Base-by-base conservation (phyloP, 2,797 vertebrate genomes). In the Cuniculus paca region DNA sequence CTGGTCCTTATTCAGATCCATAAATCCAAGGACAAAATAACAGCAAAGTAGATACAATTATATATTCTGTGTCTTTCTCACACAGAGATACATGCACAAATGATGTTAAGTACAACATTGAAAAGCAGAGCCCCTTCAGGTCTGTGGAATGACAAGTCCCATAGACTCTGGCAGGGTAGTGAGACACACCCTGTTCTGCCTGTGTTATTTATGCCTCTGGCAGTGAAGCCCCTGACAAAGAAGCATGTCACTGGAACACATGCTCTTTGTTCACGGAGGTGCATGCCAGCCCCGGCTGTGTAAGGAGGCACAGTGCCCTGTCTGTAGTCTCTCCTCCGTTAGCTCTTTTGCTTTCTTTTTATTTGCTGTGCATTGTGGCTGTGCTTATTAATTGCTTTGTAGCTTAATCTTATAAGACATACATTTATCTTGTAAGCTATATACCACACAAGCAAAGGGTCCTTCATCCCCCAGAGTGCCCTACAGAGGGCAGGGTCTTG, bases 181-280 rank as follows among this genome's bases (percentile, higher is more conserved):
- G 89, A 89, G 96, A 96, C 97, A 98, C 97, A 95, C 97, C 97
- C 97, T 97, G 94, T 68, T 95, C 96, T 89, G 96, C 96, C 94
- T 96, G 96, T 88, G 97, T 97, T 97, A 97, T 97, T 98, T 97
- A 95, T 96, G 97, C 96, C 95, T 97, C 95, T 91, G 97, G 97
- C 97, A 97, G 94, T 74, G 95, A 97, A 97, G 97, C 96, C 97
- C 97, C 96, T 96, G 96, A 98, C 97, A 97, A 96, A 98, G 97
- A 61, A 90, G 96, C 97, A 82, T 97, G 97, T 97, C 97, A 97
- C 96, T 98, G 96, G 96, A 97, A 98, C 97, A 98, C 97, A 97
- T 16, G 91, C 96, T 96, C 97, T 97, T 98, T 98, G 97, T 98
- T 98, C 97, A 95, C 87, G 78, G 97, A 98, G 97, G 97, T 97